phyloP scores from a whole-genome alignment of 2,797 vertebrate genomes.

The Sebastolobus alascanus region DNA sequence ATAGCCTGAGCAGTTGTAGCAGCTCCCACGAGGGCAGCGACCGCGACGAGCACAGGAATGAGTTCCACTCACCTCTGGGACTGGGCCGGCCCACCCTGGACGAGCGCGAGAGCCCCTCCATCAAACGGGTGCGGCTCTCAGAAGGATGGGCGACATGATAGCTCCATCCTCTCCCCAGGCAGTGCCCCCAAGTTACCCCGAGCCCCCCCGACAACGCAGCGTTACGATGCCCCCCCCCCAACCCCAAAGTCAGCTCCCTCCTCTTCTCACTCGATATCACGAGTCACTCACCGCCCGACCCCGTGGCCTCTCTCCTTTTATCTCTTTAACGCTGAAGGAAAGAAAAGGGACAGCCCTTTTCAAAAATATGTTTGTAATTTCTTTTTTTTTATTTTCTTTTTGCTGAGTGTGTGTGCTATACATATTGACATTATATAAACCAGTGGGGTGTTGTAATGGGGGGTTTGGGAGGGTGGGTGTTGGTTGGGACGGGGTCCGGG shows the following conservation, averaged over 20 bases:
- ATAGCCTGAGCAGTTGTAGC: constrained; percentile 99
- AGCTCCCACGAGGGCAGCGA: constrained; percentile 99
- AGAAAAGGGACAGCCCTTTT: constrained; percentile 78
- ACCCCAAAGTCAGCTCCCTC: constrained; percentile 46
- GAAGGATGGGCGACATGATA: constrained; percentile 99
- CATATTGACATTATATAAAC: constrained; percentile 92
- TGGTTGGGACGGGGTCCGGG: constrained; percentile 68
- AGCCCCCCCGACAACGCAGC: constrained; percentile 51
- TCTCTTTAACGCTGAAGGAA: constrained; percentile 75
- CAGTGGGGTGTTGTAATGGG: constrained; percentile 75
- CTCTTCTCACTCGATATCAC: constrained; percentile 67
- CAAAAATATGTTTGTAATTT: constrained; percentile 76
- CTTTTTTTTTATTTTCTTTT: constrained; percentile 82
- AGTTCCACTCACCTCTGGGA: constrained; percentile 99
- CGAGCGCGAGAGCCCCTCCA: constrained; percentile 97
- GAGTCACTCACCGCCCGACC: constrained; percentile 70
- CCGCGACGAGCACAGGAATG: constrained; percentile 96
- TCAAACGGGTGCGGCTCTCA: constrained; percentile 98
- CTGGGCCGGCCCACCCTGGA: constrained; percentile 95
- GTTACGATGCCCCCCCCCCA: constrained; percentile 46
- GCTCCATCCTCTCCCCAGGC: constrained; percentile 48
- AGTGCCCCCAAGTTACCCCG: constrained; percentile 60
- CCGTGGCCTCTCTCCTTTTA: constrained; percentile 71
- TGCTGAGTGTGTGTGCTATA: constrained; percentile 95
- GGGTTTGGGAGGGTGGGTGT: constrained; percentile 71